These are phyloP conservation scores for Corythaixoides concolor DNA, from an alignment of 2,113 vertebrate species.

Conservation along the genomic window DNA sequence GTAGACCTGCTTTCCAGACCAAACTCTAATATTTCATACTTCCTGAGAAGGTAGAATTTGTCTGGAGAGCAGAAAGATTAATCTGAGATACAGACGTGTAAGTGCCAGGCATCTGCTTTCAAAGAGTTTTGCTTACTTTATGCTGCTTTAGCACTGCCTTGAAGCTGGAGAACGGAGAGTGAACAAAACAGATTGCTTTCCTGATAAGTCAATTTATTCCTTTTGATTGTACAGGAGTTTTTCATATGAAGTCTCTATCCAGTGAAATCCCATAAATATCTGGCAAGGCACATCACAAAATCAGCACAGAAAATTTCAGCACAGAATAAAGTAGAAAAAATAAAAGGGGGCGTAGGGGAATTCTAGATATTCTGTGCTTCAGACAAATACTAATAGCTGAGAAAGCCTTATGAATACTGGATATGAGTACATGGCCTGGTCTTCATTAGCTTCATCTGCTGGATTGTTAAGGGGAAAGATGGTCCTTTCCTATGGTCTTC, in stretches of 20 bases:
- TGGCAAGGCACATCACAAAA: background rate
- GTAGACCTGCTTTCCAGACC: background rate
- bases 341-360: fast-evolving
- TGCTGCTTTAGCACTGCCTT: background rate
- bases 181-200: background rate
- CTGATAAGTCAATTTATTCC: background rate
- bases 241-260: background rate
- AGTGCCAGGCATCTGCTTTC: background rate
- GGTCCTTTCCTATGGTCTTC: background rate
- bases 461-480: background rate
- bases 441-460: background rate
- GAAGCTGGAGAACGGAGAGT: background rate
- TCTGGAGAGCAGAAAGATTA: background rate
- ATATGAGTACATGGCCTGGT: background rate
- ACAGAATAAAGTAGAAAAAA: background rate
- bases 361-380: background rate
- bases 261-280: background rate
- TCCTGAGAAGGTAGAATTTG: background rate
- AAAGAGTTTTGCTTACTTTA: background rate
- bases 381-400: background rate
- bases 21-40: background rate
- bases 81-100: background rate
- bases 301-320: background rate
- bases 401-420: background rate
- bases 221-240: background rate